Evolutionary conservation across 1,140 invertebrate genomes (phyloP), one percentile per base, ranked within the genome.

Genomic region (Sarcophaga peregrina): DNA sequence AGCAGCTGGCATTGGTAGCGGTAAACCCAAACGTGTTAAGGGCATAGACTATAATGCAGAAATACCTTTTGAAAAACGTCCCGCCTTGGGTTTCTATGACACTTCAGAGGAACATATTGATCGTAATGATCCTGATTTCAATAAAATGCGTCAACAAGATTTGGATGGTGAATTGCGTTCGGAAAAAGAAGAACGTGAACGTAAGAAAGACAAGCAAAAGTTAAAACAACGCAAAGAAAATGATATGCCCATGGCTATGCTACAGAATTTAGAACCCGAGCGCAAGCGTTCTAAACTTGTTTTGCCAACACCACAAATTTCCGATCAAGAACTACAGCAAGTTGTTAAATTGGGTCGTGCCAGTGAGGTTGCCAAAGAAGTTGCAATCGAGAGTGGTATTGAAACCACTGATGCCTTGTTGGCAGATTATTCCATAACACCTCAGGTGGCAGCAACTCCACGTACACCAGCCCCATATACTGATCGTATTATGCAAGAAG

Each of bases 31-130:
- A 72, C 86, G 88, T 54, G 86, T 90, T 9, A 90, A 90, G 13
- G 96, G 97, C 8, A 96, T 99, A 10, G 97, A 99, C 91, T 99
- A 99, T 90, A 99, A 99, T 92, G 94, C 95, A 0, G 99, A 99
- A 92, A 97, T 99, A 86, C 98, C 98, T 0, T 99, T 99, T 92
- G 97, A 99, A 88, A 99, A 99, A 91, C 93, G 93, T 81, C 97
- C 98, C 8, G 95, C 97, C 0, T 83, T 94, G 20, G 98, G 98
- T 8, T 98, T 99, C 90, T 98, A 98, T 90, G 97, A 99, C 88
- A 98, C 97, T 0, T 94, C 96, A 0, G 95, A 95, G 81, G 98
- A 99, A 90, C 91, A 93, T 4, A 95, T 97, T 80, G 96, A 98
- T 90, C 97, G 97, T 10, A 93, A 95, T 88, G 95, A 96, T 5